Conservation (phyloP, 2,888 invertebrate species). For the Catocala nupta region DNA sequence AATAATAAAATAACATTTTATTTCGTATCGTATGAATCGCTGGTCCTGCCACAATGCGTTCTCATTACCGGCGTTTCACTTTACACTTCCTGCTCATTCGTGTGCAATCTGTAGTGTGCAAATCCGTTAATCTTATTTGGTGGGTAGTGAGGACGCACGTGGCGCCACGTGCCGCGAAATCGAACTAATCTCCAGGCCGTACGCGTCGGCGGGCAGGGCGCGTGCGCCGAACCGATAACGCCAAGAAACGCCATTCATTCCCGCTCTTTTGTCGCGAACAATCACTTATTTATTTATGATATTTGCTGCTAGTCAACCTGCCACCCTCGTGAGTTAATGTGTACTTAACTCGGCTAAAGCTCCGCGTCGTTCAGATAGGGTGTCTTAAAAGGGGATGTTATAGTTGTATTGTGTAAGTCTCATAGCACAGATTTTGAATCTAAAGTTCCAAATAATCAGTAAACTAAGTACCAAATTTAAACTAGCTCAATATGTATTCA, state of each 20-base stretch:
- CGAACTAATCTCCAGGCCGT: conserved; percentile 84
- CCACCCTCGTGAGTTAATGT: conserved; percentile 77
- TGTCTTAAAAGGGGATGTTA: conserved; percentile 47
- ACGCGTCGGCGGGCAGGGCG: conserved; percentile 80
- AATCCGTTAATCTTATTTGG: conserved; percentile 87
- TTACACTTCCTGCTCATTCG: conserved; percentile 86
- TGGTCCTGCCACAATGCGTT: conserved; percentile 76
- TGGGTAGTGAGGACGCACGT: conserved; percentile 79
- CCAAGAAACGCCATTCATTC: conserved; percentile 86
- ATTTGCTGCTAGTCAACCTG: conserved; percentile 83
- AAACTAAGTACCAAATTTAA: no score
- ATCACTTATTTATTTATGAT: conserved; percentile 87
- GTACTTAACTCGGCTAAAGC: conserved; percentile 67
- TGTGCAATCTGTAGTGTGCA: conserved; percentile 87
- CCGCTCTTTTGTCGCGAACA: conserved; percentile 85
- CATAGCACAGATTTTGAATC: conserved; percentile 11
- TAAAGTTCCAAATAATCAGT: neutral
- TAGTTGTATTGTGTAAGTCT: conserved; percentile 31
- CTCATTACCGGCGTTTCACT: conserved; percentile 86
- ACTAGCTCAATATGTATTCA: no score
- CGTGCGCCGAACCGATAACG: conserved; percentile 84
- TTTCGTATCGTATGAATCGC: conserved; percentile 57
- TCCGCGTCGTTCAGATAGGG: conserved; percentile 48
- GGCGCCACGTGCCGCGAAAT: conserved; percentile 85
- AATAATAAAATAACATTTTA: conserved; percentile 40